These are phyloP conservation scores for Tetragnatha versicolor DNA, from an alignment of 1,140 invertebrate species.

Conservation along the genomic window DNA sequence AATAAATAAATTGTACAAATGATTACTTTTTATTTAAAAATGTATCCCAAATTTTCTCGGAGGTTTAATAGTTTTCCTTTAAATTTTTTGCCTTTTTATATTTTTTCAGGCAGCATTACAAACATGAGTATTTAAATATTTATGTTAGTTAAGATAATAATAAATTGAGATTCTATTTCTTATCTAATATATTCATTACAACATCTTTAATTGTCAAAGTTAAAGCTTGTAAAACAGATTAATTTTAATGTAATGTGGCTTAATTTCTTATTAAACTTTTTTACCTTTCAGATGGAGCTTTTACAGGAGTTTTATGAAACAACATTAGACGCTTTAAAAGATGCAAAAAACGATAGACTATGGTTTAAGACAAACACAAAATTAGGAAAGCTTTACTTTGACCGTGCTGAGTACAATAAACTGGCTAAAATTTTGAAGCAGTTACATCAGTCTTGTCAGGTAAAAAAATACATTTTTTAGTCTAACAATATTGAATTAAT, in stretches of 20 bases:
- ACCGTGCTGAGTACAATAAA: slow-evolving; percentile 93
- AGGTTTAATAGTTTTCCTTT: too few species aligned
- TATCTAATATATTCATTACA: too few species aligned
- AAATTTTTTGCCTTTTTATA: too few species aligned
- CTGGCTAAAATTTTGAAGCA: slow-evolving; percentile 97
- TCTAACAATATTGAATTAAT: neutral
- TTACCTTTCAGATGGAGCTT: slow-evolving; percentile 92
- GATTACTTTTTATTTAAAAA: too few species aligned
- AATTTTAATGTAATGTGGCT: slow-evolving; percentile 16
- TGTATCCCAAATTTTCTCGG: too few species aligned
- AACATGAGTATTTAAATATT: too few species aligned
- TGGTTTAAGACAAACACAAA: slow-evolving; percentile 99
- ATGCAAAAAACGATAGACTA: slow-evolving; percentile 98
- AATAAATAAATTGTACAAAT: too few species aligned
- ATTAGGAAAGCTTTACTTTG: slow-evolving; percentile 96
- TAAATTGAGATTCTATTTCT: too few species aligned
- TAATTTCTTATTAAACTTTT: slow-evolving; percentile 57
- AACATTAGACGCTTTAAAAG: slow-evolving; percentile 95
- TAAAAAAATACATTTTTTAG: slow-evolving; percentile 61
- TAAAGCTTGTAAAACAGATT: too few species aligned
- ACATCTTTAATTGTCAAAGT: too few species aligned
- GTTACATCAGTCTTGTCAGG: slow-evolving; percentile 95
- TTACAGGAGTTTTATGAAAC: slow-evolving; percentile 99
- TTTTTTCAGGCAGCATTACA: too few species aligned
- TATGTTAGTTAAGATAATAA: too few species aligned